Conservation (phyloP, 2,888 invertebrate species). For the Encarsia formosa region DNA sequence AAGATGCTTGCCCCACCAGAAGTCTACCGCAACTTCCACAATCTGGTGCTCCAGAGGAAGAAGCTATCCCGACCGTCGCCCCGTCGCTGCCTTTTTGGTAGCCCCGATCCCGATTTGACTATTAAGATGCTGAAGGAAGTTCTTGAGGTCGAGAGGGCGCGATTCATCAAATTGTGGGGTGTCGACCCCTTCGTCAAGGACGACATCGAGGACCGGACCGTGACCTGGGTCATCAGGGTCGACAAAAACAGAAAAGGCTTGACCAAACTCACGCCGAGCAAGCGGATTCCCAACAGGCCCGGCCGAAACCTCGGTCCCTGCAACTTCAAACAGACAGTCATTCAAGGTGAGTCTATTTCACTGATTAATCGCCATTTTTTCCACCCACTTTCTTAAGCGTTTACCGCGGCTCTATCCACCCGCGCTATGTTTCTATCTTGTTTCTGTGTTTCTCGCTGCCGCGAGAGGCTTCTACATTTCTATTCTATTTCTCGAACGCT, state of each 20-base stretch:
- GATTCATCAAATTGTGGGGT: conserved; percentile 60
- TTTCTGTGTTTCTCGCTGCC: too few species aligned
- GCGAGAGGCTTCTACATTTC: too few species aligned
- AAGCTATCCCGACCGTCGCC: conserved; percentile 42
- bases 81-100: conserved; percentile 61
- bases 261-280: conserved; percentile 35
- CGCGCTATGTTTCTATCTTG: too few species aligned
- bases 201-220: conserved; percentile 44
- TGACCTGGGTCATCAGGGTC: too few species aligned
- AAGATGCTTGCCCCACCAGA: not conserved
- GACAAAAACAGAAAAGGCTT: too few species aligned
- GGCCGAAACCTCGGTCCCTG: conserved; percentile 34
- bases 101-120: conserved; percentile 59
- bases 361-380: too few species aligned
- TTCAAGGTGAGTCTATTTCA: conserved; percentile 46
- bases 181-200: conserved; percentile 51
- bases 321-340: conserved; percentile 44
- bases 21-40: conserved; percentile 20
- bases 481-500: too few species aligned
- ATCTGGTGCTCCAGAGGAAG: conserved; percentile 42
- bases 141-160: conserved; percentile 56
- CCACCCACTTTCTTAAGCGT: too few species aligned
- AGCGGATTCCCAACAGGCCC: conserved; percentile 38
- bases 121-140: conserved; percentile 59
- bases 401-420: too few species aligned